These are phyloP conservation scores for Centrocercus urophasianus DNA, from an alignment of 2,113 vertebrate genomes.

Conservation along the genomic window DNA sequence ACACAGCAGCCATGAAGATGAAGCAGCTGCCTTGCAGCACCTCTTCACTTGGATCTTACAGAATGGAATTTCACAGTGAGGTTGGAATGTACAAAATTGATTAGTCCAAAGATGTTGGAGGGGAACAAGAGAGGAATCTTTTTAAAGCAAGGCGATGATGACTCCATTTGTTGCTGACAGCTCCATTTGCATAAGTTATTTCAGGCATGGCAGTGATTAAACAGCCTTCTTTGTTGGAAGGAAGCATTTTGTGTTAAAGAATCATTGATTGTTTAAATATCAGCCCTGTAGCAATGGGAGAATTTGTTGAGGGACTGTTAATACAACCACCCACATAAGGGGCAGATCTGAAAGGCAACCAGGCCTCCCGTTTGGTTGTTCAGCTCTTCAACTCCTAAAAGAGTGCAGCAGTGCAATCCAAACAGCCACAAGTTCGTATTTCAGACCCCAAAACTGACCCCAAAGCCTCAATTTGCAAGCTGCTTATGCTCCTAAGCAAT, in stretches of 20 bases:
- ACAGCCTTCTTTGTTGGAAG: background rate
- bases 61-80: background rate
- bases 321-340: background rate
- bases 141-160: background rate
- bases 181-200: constrained; percentile 11
- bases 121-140: background rate
- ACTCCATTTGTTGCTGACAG: background rate
- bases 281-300: background rate
- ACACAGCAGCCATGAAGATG: background rate
- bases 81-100: background rate
- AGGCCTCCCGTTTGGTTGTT: background rate
- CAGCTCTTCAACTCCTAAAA: background rate
- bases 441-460: background rate
- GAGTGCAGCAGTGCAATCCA: background rate
- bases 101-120: background rate
- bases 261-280: constrained; percentile 3
- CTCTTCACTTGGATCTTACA: background rate
- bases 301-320: background rate
- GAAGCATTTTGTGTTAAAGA: background rate
- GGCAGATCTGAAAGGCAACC: background rate
- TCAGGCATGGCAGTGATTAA: background rate
- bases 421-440: background rate
- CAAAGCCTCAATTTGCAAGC: background rate
- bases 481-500: background rate
- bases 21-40: background rate